Percentiles rank a stretch among this genome's conserved stretches.
These are phyloP conservation scores for Grammomys surdaster DNA, from an alignment of 2,113 vertebrate species.

Conservation along the genomic window DNA sequence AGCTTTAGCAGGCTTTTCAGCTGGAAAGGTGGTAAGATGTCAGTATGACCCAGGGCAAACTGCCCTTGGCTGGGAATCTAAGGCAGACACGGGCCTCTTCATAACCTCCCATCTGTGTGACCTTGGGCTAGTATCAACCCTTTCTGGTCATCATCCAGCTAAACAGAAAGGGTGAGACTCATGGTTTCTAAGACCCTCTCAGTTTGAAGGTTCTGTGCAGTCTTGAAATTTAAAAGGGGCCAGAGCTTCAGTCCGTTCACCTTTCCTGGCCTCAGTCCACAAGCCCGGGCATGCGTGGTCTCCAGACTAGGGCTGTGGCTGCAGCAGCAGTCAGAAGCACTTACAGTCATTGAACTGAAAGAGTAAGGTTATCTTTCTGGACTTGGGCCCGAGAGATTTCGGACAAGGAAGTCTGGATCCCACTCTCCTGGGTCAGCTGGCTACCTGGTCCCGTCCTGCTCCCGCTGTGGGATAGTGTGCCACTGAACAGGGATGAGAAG, in stretches of 20 bases:
- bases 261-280: background rate
- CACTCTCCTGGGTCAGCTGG: background rate
- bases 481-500: background rate
- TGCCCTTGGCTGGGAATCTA: background rate
- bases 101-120: background rate
- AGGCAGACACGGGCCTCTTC: background rate
- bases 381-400: constrained; percentile 59
- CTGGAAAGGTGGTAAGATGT: background rate
- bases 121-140: background rate
- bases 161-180: background rate
- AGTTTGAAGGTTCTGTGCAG: background rate
- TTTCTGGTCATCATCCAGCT: constrained; percentile 18
- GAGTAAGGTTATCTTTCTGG: constrained; percentile 52
- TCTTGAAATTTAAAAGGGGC: background rate
- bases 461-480: background rate
- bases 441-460: background rate
- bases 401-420: constrained; percentile 9
- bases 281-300: background rate
- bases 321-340: background rate
- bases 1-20: background rate
- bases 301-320: background rate
- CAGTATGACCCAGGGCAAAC: background rate
- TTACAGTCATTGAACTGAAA: background rate
- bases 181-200: background rate
- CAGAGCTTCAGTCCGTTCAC: background rate